Percentiles rank a stretch among this genome's conserved stretches.
Conservation (phyloP, 2,888 invertebrate genomes). For the Electrophaes corylata region DNA sequence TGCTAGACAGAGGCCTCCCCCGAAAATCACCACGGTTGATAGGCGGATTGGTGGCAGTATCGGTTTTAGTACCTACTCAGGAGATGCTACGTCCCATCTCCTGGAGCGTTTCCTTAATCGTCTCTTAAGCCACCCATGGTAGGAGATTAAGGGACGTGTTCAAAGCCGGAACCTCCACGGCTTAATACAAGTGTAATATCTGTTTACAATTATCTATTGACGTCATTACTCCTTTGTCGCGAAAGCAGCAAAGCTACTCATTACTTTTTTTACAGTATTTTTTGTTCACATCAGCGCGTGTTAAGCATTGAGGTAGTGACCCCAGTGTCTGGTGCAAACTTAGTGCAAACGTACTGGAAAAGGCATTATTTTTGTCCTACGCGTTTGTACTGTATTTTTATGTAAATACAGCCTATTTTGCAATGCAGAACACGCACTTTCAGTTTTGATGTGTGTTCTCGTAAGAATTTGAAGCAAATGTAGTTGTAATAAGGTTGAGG, state of each 20-base stretch:
- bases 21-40: too few relatives aligned
- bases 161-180: too few relatives aligned
- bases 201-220: background rate
- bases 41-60: too few relatives aligned
- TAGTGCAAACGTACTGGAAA: slow-evolving; percentile 56
- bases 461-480: slow-evolving; percentile 8
- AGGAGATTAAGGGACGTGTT: too few relatives aligned
- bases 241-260: slow-evolving; percentile 3
- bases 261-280: slow-evolving; percentile 6
- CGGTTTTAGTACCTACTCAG: too few relatives aligned
- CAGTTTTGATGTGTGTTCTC: slow-evolving; percentile 14
- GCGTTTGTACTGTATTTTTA: slow-evolving; percentile 3
- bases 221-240: background rate
- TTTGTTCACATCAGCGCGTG: slow-evolving; percentile 11
- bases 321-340: slow-evolving; percentile 54
- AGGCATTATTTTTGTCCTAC: background rate
- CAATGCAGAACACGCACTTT: slow-evolving; percentile 15
- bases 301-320: too few relatives aligned
- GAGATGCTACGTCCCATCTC: too few relatives aligned
- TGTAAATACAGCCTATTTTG: slow-evolving; percentile 21
- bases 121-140: too few relatives aligned
- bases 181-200: background rate
- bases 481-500: slow-evolving; percentile 11
- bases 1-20: too few relatives aligned
- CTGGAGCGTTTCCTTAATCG: too few relatives aligned